These are phyloP conservation scores for Toxotes lorentzi DNA, from an alignment of 2,797 vertebrate species.

Conservation along the genomic window DNA sequence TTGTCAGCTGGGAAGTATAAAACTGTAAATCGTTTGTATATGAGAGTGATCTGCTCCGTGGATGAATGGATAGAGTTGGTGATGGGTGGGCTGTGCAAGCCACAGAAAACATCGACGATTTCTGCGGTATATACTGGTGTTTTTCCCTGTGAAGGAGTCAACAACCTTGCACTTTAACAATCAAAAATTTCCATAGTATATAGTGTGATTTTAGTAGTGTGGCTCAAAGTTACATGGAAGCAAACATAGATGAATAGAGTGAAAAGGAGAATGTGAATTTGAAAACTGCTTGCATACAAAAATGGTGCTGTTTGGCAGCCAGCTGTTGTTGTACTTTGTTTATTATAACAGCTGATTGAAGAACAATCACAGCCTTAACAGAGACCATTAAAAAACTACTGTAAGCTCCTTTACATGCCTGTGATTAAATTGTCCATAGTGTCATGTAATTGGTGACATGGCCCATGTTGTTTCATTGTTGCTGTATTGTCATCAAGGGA, in stretches of 20 bases:
- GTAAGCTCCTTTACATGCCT: neutral
- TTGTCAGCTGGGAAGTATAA: neutral
- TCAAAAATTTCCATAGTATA: neutral
- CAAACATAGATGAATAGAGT: no score
- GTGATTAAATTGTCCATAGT: conserved; percentile 24
- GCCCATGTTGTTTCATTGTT: neutral
- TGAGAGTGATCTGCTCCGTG: neutral
- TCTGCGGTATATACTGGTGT: neutral
- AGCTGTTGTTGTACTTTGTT: neutral
- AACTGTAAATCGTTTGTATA: neutral
- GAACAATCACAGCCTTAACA: neutral
- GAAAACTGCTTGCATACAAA: no score
- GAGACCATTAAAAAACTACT: neutral
- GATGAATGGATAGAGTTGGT: neutral
- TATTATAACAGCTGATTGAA: neutral
- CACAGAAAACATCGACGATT: neutral
- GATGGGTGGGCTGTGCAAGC: neutral
- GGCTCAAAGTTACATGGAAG: no score
- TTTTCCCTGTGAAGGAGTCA: neutral
- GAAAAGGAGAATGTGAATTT: no score
- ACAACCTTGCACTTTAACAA: neutral
- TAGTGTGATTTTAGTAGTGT: neutral
- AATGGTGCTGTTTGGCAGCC: no score
- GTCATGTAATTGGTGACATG: conserved; percentile 12
- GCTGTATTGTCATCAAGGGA: conserved; percentile 5